Evolutionary conservation across 2,797 vertebrate genomes (phyloP), one percentile per base, ranked within the genome.

Genomic region (Luscinia megarhynchos): DNA sequence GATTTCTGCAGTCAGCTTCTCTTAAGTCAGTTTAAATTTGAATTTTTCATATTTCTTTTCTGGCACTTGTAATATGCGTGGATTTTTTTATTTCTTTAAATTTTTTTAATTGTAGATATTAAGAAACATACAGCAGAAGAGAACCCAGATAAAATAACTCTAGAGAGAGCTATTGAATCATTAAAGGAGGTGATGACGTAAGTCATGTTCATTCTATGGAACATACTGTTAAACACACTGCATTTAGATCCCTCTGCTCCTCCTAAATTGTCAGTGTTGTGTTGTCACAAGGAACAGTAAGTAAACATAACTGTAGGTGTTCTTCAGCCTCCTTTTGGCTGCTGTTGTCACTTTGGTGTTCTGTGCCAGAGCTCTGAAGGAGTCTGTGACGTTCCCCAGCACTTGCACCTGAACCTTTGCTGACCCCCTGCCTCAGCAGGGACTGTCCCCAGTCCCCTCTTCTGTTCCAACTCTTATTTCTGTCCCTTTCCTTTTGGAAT

Each of bases 151-250:
- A 99, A 99, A 98, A 91, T 98, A 82, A 99, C 98, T 51, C 97
- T 99, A 92, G 99, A 99, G 93, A 99, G 98, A 97, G 99, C 99
- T 72, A 99, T 99, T 67, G 99, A 99, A 89, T 99, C 99, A 50
- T 96, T 99, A 77, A 99, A 99, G 97, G 99, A 99, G 98, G 99
- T 99, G 89, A 99, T 99, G 99, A 99, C 98, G 99, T 99, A 98
- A 99, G 99, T 98, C 59, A 9, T 40, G 24, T 36, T 93, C 4
- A 3, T 77, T 69, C 17, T 72, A 0, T 73, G 55, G 57, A 77
- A 41, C 50, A 10, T 27, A 6, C 22, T 48, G 41, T 72, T 72
- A 48, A 63, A 36, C 57, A 70, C 32, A 55, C 26, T 1, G 20
- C 19, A 8, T 69, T 40, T 66, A 45, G 27, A 32, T 55, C 29